phyloP scores from a whole-genome alignment of 2,113 vertebrate species.

The Tretioscincus oriximinensis region DNA sequence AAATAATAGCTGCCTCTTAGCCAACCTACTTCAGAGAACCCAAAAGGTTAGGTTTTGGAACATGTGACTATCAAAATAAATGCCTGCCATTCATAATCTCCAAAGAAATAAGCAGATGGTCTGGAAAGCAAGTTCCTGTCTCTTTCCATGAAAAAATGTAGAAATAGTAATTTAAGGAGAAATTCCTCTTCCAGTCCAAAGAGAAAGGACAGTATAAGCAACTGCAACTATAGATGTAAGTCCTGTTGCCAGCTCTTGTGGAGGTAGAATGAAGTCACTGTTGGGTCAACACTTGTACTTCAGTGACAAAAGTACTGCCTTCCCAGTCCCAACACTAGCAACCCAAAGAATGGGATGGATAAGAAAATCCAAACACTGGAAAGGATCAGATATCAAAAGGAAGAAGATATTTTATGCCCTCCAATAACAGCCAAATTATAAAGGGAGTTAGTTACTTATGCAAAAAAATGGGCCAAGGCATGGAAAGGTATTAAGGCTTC shows the following conservation, averaged over 20 bases:
- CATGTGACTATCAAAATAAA: slow-evolving; percentile 45
- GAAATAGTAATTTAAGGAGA: slow-evolving; percentile 52
- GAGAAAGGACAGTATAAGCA: slow-evolving; percentile 52
- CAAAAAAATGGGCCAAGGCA: slow-evolving; percentile 35
- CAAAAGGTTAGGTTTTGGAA: slow-evolving; percentile 46
- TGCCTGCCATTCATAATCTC: slow-evolving; percentile 31
- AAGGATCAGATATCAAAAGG: slow-evolving; percentile 33
- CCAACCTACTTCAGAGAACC: slow-evolving; percentile 26
- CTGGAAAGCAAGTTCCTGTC: slow-evolving; percentile 53
- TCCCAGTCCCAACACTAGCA: slow-evolving; percentile 17
- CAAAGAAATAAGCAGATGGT: slow-evolving; percentile 48
- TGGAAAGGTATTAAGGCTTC: slow-evolving; percentile 53
- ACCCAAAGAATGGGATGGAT: slow-evolving; percentile 34
- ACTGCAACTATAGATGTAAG: slow-evolving; percentile 45
- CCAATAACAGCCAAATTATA: not conserved
- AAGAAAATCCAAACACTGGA: slow-evolving; percentile 37
- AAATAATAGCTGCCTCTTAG: slow-evolving; percentile 48
- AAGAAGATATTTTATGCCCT: not conserved
- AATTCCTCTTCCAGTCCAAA: slow-evolving; percentile 65
- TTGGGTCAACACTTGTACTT: slow-evolving; percentile 49
- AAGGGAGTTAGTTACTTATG: slow-evolving; percentile 10
- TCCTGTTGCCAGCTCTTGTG: slow-evolving; percentile 45
- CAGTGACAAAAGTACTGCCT: slow-evolving; percentile 17
- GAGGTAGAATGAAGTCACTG: slow-evolving; percentile 60
- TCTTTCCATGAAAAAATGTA: slow-evolving; percentile 49